Evolutionary conservation across 2,113 vertebrate genomes (phyloP).

Genomic region (Triplophysa siluroides): DNA sequence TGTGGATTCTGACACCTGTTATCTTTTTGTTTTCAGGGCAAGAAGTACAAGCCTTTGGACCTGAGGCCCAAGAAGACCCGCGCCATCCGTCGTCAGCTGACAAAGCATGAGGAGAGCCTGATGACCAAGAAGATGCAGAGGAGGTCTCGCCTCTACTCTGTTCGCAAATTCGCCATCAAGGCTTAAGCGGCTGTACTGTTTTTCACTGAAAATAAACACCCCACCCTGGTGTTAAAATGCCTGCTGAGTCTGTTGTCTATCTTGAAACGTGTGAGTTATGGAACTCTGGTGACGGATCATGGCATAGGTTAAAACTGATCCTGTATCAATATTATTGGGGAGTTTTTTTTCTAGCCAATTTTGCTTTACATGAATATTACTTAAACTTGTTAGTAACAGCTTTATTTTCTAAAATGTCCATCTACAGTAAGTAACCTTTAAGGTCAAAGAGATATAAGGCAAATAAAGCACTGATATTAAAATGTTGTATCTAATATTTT

Average conservation of each 20-base stretch:
- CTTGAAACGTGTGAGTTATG: not conserved
- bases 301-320: not conserved
- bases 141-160: slow-evolving; percentile 87
- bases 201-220: slow-evolving; percentile 71
- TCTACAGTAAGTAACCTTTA: too few species aligned
- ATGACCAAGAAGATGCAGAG: slow-evolving; percentile 95
- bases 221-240: slow-evolving; percentile 16
- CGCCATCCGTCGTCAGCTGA: slow-evolving; percentile 89
- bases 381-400: too few species aligned
- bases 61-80: slow-evolving; percentile 97
- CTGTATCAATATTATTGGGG: not conserved
- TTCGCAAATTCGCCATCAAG: slow-evolving; percentile 94
- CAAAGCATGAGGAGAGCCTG: slow-evolving; percentile 88
- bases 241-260: not conserved
- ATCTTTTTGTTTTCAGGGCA: slow-evolving; percentile 76
- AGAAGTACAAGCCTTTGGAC: slow-evolving; percentile 97
- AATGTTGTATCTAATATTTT: too few species aligned
- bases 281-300: too few species aligned
- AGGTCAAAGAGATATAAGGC: too few species aligned
- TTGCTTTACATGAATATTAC: too few species aligned
- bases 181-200: slow-evolving; percentile 75
- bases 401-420: too few species aligned
- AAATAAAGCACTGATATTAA: too few species aligned
- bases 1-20: too few species aligned
- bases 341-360: too few species aligned